These are phyloP conservation scores for Psix sp. DNA, from an alignment of 1,140 invertebrate genomes.

Conservation along the genomic window DNA sequence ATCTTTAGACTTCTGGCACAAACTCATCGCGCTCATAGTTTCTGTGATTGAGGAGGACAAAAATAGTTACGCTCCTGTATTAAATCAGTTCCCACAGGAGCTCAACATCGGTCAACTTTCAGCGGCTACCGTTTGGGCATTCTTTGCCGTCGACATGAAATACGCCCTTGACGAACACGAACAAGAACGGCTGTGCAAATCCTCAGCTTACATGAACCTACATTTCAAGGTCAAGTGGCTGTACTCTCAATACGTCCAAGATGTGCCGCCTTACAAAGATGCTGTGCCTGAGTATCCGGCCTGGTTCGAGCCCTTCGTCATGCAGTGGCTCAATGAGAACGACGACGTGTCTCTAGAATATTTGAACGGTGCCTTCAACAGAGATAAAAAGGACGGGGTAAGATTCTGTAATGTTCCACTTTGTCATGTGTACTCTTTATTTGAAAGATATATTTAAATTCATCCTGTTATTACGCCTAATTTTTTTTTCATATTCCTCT, in stretches of 20 bases:
- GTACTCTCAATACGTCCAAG: slow-evolving; percentile 98
- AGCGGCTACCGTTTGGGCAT: slow-evolving; percentile 97
- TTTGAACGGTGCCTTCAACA: slow-evolving; percentile 97
- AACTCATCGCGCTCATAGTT: slow-evolving; percentile 97
- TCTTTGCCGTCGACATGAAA: slow-evolving; percentile 98
- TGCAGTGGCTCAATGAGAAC: slow-evolving; percentile 99
- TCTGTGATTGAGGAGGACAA: slow-evolving; percentile 99
- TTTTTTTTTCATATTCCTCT: too few relatives aligned
- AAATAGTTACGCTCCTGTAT: slow-evolving; percentile 98
- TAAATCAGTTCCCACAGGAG: slow-evolving; percentile 97
- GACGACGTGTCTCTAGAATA: slow-evolving; percentile 99
- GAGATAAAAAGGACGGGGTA: slow-evolving; percentile 99
- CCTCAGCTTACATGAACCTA: slow-evolving; percentile 99
- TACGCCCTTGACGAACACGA: slow-evolving; percentile 99
- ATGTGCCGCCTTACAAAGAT: slow-evolving; percentile 97
- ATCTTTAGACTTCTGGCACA: slow-evolving; percentile 99
- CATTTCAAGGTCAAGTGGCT: slow-evolving; percentile 99
- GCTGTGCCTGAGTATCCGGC: slow-evolving; percentile 96
- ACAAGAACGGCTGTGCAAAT: slow-evolving; percentile 95
- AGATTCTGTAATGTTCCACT: slow-evolving; percentile 69
- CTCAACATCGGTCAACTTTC: slow-evolving; percentile 96
- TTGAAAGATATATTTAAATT: too few relatives aligned
- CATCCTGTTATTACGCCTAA: too few relatives aligned
- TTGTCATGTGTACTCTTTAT: too few relatives aligned
- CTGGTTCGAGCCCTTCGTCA: slow-evolving; percentile 99